Evolutionary conservation across 1,140 invertebrate species (phyloP).

Genomic region (Caenorhabditis briggsae): DNA sequence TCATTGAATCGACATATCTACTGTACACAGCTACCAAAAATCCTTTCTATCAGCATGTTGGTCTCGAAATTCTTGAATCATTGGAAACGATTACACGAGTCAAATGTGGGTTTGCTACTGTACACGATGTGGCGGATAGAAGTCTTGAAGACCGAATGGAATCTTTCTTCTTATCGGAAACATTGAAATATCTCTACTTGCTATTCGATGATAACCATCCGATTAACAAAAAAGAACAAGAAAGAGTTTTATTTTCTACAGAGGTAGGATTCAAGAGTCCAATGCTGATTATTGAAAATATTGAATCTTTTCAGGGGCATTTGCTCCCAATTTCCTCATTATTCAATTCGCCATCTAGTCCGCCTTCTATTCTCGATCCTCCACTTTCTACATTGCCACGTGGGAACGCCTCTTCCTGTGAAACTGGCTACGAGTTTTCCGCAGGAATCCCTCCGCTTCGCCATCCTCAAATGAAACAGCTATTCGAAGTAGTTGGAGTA

Average conservation of each 20-base stretch:
- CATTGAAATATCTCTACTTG: constrained; percentile 95
- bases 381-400: constrained; percentile 1
- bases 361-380: neutral
- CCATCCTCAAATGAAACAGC: constrained; percentile 1
- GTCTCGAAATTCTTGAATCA: constrained; percentile 82
- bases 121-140: constrained; percentile 89
- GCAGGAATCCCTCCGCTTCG: constrained; percentile 1
- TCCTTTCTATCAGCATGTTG: constrained; percentile 85
- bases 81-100: constrained; percentile 81
- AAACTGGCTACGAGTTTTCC: neutral
- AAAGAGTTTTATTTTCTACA: constrained; percentile 83
- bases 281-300: neutral
- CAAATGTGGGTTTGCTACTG: constrained; percentile 83
- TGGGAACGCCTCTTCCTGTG: neutral
- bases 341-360: constrained; percentile 30
- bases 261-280: constrained; percentile 79
- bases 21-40: constrained; percentile 84
- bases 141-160: constrained; percentile 98
- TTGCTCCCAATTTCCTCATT: neutral
- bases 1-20: constrained; percentile 84
- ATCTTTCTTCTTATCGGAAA: constrained; percentile 97
- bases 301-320: neutral
- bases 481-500: constrained; percentile 7
- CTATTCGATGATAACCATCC: constrained; percentile 84
- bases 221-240: constrained; percentile 81